These are phyloP conservation scores for Listrodromus nycthemerus DNA, from an alignment of 2,888 invertebrate genomes.

Conservation along the genomic window DNA sequence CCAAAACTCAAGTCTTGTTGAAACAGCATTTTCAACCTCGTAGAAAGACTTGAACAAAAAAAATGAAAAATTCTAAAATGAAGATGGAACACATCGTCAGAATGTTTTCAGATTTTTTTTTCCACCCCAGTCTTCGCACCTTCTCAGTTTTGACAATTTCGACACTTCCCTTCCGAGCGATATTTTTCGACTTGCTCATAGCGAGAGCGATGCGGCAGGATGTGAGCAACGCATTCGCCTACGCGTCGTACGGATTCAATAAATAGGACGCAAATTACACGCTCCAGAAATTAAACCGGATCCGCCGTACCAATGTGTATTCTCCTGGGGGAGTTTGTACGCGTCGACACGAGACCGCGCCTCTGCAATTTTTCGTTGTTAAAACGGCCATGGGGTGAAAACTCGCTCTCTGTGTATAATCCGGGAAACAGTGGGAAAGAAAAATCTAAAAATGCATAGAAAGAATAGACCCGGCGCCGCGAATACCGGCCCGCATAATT, in stretches of 20 bases:
- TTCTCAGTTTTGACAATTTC: too few species aligned
- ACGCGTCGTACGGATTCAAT: constrained; percentile 1
- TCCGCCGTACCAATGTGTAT: background rate
- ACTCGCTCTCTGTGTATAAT: constrained; percentile 59
- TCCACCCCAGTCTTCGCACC: background rate
- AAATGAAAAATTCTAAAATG: background rate
- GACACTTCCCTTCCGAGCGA: too few species aligned
- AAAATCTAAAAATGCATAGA: constrained; percentile 34
- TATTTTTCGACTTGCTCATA: too few species aligned
- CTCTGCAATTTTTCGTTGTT: constrained; percentile 54
- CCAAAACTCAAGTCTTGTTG: background rate
- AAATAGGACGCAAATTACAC: background rate
- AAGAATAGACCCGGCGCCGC: constrained; percentile 43
- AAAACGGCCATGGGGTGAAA: constrained; percentile 42
- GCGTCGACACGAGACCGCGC: constrained; percentile 23
- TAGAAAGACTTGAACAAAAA: too few species aligned
- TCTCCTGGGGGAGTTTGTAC: background rate
- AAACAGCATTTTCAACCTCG: background rate
- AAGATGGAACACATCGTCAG: background rate
- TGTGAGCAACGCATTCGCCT: background rate
- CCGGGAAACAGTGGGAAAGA: constrained; percentile 52
- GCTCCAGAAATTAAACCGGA: background rate
- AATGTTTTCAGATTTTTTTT: background rate
- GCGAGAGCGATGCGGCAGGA: background rate
- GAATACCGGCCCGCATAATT: constrained; percentile 65